phyloP scores from a whole-genome alignment of 1,140 invertebrate genomes.

The Lepidurus arcticus region DNA sequence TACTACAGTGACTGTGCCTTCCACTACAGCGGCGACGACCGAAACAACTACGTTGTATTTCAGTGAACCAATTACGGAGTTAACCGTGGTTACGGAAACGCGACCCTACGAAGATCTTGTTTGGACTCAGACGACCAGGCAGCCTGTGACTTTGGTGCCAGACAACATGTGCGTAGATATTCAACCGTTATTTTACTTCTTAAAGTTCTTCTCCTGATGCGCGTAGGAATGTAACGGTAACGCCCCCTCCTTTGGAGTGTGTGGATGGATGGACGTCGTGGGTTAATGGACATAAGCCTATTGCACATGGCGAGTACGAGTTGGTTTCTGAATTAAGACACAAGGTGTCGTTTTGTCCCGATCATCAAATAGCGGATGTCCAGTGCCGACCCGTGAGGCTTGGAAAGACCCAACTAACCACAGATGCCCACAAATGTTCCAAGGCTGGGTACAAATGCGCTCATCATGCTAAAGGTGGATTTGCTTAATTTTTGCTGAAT shows the following conservation, averaged over 20 bases:
- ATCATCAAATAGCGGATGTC: slow-evolving; percentile 39
- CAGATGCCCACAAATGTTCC: slow-evolving; percentile 35
- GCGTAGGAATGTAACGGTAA: not conserved
- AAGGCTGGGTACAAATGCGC: slow-evolving; percentile 38
- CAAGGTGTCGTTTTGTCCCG: slow-evolving; percentile 40
- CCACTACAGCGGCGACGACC: not conserved
- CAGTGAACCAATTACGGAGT: slow-evolving; percentile 22
- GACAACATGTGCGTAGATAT: no score
- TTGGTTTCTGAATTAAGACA: slow-evolving; percentile 41
- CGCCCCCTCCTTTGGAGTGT: slow-evolving; percentile 18
- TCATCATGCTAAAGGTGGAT: slow-evolving; percentile 19
- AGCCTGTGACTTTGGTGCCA: no score
- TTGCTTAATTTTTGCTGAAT: not conserved
- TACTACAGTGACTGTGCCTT: slow-evolving; percentile 27
- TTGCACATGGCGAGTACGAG: slow-evolving; percentile 43
- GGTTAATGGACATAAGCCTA: slow-evolving; percentile 44
- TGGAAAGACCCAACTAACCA: slow-evolving; percentile 37
- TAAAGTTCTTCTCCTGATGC: not conserved
- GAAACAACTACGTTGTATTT: not conserved
- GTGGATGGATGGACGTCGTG: slow-evolving; percentile 46
- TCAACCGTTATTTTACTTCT: not conserved
- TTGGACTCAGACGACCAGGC: slow-evolving; percentile 29
- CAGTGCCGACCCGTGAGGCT: slow-evolving; percentile 42
- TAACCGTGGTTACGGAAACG: slow-evolving; percentile 18
- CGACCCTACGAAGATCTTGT: not conserved